These are phyloP conservation scores for Eupristina koningsbergeri DNA, from an alignment of 1,140 invertebrate species.

Conservation along the genomic window DNA sequence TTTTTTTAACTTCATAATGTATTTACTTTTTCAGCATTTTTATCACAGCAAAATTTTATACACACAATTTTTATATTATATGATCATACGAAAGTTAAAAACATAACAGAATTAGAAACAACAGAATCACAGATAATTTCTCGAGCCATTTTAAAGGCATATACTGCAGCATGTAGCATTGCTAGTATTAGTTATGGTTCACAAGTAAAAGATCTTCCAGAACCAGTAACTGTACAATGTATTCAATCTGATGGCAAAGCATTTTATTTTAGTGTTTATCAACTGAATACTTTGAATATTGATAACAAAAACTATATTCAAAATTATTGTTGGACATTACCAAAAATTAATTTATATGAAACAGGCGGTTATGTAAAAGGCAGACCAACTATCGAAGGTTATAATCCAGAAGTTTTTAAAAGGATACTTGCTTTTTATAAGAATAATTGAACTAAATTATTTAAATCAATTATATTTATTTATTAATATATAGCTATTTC, in stretches of 20 bases:
- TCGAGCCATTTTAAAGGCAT: slow-evolving; percentile 81
- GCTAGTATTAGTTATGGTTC: slow-evolving; percentile 83
- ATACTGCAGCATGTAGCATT: slow-evolving; percentile 79
- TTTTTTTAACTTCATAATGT: too few relatives aligned
- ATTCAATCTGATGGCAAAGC: slow-evolving; percentile 82
- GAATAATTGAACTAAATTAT: slow-evolving; percentile 67
- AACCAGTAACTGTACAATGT: slow-evolving; percentile 87
- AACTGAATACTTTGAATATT: slow-evolving; percentile 87
- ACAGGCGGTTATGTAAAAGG: slow-evolving; percentile 78
- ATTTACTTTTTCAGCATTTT: slow-evolving; percentile 73
- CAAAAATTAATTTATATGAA: slow-evolving; percentile 79
- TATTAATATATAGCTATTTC: slow-evolving; percentile 45
- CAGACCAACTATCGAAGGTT: slow-evolving; percentile 79
- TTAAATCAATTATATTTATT: slow-evolving; percentile 45
- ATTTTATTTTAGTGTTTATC: slow-evolving; percentile 87
- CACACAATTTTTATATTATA: slow-evolving; percentile 85
- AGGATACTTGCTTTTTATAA: slow-evolving; percentile 85
- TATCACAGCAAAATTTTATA: slow-evolving; percentile 70
- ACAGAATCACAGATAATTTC: slow-evolving; percentile 78
- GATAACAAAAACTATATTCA: slow-evolving; percentile 76
- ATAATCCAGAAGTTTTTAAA: slow-evolving; percentile 85
- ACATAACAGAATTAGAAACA: slow-evolving; percentile 80
- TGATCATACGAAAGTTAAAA: slow-evolving; percentile 77
- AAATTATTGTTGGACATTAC: slow-evolving; percentile 86
- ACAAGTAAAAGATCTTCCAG: slow-evolving; percentile 78